Conservation (phyloP, 2,113 vertebrate species). For the Pholis gunnellus region DNA sequence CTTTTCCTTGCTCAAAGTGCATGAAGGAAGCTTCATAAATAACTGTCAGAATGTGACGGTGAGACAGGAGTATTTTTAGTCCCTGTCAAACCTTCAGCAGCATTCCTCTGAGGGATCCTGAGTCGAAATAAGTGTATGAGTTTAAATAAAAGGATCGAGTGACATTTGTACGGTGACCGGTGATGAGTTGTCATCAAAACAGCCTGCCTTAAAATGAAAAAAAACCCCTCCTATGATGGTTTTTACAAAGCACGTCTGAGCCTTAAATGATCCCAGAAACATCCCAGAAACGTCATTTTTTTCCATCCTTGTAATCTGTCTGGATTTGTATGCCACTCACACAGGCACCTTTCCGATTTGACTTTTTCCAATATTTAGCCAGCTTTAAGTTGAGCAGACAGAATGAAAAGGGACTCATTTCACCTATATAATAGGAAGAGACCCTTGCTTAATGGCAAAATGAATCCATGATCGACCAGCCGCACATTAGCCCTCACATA, state of each 20-base stretch:
- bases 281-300: background rate
- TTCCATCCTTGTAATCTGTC: slow-evolving; percentile 26
- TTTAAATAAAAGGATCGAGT: slow-evolving; percentile 1
- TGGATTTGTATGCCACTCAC: slow-evolving; percentile 63
- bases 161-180: background rate
- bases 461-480: slow-evolving; percentile 72
- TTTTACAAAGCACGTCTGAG: slow-evolving; percentile 2
- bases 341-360: slow-evolving; percentile 65
- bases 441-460: slow-evolving; percentile 77
- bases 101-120: background rate
- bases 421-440: slow-evolving; percentile 73
- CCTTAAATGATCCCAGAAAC: slow-evolving; percentile 4
- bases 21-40: slow-evolving; percentile 3
- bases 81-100: slow-evolving; percentile 21
- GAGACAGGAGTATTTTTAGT: slow-evolving; percentile 22
- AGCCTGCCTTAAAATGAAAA: background rate
- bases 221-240: background rate
- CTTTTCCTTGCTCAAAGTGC: background rate
- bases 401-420: slow-evolving; percentile 71
- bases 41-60: slow-evolving; percentile 5
- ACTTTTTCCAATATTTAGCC: slow-evolving; percentile 69
- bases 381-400: slow-evolving; percentile 65
- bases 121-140: slow-evolving; percentile 10
- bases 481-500: slow-evolving; percentile 65
- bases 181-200: slow-evolving; percentile 15